phyloP scores from a whole-genome alignment of 2,113 vertebrate genomes.

The Myiopsitta monachus region DNA sequence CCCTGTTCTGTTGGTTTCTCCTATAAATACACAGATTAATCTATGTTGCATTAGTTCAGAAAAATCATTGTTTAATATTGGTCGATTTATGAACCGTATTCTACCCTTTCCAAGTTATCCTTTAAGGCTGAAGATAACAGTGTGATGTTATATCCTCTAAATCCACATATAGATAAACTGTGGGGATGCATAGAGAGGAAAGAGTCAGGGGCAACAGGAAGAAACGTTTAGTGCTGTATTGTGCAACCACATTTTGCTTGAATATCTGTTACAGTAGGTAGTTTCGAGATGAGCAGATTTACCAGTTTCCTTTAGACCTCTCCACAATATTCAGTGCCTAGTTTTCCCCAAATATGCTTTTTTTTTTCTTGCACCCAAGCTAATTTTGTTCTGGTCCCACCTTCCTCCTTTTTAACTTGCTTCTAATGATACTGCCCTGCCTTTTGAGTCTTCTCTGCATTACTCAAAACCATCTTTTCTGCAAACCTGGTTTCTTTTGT shows the following conservation, averaged over 20 bases:
- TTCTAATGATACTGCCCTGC: neutral
- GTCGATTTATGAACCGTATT: accelerated
- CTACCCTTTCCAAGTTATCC: neutral
- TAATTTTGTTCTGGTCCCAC: neutral
- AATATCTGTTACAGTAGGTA: neutral
- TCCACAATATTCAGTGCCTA: neutral
- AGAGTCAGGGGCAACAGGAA: accelerated
- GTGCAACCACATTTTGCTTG: accelerated
- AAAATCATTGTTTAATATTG: neutral
- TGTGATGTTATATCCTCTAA: neutral
- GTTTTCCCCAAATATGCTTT: neutral
- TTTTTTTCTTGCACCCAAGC: neutral
- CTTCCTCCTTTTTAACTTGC: neutral
- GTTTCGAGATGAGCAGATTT: neutral
- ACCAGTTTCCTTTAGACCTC: neutral
- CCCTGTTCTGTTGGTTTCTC: neutral
- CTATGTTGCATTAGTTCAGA: neutral
- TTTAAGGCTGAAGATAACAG: neutral
- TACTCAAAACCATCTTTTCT: neutral
- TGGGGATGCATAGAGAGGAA: neutral
- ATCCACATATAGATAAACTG: accelerated
- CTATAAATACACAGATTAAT: neutral
- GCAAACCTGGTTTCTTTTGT: neutral
- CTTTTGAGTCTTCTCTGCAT: neutral
- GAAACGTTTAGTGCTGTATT: neutral